Evolutionary conservation across 2,797 vertebrate species (phyloP).

Genomic region (Fistularia commersonii): DNA sequence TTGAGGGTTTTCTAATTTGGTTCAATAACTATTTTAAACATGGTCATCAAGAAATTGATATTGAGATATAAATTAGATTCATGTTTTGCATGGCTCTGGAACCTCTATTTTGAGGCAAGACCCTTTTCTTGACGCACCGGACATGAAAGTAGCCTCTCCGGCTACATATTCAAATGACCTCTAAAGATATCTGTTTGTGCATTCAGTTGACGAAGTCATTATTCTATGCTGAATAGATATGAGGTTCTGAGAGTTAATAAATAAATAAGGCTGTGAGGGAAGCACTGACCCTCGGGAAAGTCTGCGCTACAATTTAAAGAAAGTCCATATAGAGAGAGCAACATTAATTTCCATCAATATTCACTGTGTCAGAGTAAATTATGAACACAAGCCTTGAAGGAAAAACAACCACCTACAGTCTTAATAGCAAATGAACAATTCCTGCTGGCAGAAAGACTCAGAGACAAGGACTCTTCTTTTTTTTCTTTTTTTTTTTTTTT

Average conservation of each 20-base stretch:
- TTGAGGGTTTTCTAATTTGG: too few species aligned
- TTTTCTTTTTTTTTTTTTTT: too few species aligned
- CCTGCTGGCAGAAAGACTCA: constrained; percentile 8
- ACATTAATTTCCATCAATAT: constrained; percentile 55
- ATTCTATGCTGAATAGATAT: constrained; percentile 26
- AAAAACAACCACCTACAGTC: constrained; percentile 12
- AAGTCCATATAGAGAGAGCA: constrained; percentile 15
- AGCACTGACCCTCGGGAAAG: constrained; percentile 14
- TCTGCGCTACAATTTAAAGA: constrained; percentile 28
- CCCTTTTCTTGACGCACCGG: too few species aligned
- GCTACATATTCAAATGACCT: too few species aligned
- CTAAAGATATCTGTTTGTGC: constrained; percentile 5
- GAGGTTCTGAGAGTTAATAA: constrained; percentile 25
- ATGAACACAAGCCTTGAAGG: constrained; percentile 26
- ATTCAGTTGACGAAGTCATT: constrained; percentile 19
- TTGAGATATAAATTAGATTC: too few species aligned
- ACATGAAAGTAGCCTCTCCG: too few species aligned
- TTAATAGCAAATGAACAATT: constrained; percentile 28
- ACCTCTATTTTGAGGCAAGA: too few species aligned
- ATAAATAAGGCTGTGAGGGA: constrained; percentile 17
- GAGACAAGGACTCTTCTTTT: constrained; percentile 9
- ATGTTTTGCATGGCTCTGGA: too few species aligned
- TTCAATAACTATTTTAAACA: too few species aligned
- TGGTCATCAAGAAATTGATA: too few species aligned
- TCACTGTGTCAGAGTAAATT: constrained; percentile 47